Evolutionary conservation across 2,797 vertebrate species (phyloP), one percentile per base, ranked within the genome.

Genomic region (Scolopax rusticola): DNA sequence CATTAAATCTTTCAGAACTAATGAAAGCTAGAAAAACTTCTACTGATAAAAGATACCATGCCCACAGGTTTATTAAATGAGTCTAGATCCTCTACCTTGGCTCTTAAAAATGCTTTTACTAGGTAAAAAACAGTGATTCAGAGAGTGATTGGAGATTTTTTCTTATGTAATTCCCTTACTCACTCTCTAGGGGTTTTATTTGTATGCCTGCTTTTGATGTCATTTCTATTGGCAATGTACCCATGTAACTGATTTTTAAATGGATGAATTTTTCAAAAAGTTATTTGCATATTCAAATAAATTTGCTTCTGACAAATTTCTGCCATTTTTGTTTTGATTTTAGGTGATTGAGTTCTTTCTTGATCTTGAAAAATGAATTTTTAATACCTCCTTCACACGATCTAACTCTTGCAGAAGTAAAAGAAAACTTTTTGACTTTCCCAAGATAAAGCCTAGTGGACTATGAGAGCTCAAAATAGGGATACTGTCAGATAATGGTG

Each of bases 201-300:
- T 95, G 63, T 85, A 25, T 68, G 28, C 83, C 61, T 9, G 5
- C 47, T 82, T 70, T 79, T 0, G 0, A 8, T 74, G 36, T 24
- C 1, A 40, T 91, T 88, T 84, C 80, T 83, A 4, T 69, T 63
- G 90, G 38, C 3, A 3, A 30, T 82, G 7, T 86, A 60, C 71
- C 33, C 2, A 4, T 69, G 45, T 28, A 64, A 85, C 41, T 81
- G 54, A 77, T 93, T 91, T 91, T 95, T 54, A 89, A 82, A 84
- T 82, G 36, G 48, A 91, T 70, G 12, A 78, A 81, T 92, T 92
- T 47, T 90, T 88, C 14, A 84, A 79, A 81, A 90, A 89, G 45
- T 63, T 3, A 61, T 69, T 88, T 95, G 57, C 90, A 93, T 89
- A 89, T 95, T 92, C 59, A 92, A 67, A 86, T 78, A 91, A 93